Evolutionary conservation across 2,113 vertebrate genomes (phyloP).

Genomic region (Stigmatopora argus): DNA sequence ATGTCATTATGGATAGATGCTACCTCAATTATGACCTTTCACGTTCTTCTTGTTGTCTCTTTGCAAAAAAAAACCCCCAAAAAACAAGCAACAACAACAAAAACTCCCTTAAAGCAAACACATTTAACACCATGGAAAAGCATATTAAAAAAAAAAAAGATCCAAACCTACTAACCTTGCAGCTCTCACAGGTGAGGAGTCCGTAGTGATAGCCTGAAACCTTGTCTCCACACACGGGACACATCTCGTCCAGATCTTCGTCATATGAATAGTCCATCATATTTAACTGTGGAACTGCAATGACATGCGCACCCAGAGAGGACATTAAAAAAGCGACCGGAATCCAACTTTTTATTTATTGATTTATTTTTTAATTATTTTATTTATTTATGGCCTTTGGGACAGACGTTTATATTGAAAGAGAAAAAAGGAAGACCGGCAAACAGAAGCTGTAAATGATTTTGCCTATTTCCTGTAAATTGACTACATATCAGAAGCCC

Average conservation of each 20-base stretch:
- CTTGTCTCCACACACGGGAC: constrained; percentile 97
- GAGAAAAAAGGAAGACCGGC: not conserved
- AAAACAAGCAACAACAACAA: not conserved
- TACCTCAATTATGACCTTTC: not conserved
- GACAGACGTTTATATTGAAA: not conserved
- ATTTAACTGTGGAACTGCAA: constrained; percentile 90
- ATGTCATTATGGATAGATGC: not conserved
- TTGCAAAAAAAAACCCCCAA: not conserved
- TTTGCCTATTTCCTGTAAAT: not conserved
- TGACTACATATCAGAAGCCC: constrained; percentile 2
- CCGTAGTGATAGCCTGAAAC: constrained; percentile 98
- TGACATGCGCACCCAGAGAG: constrained; percentile 26
- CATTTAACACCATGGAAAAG: not conserved
- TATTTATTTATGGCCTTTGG: not conserved
- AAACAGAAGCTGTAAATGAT: not conserved
- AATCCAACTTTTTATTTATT: no score
- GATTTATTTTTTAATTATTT: no score
- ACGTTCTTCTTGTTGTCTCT: not conserved
- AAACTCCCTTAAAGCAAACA: not conserved
- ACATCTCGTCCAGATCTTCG: constrained; percentile 96
- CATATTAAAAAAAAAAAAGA: no score
- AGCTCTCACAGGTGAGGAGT: constrained; percentile 97
- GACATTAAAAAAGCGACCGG: constrained; percentile 25
- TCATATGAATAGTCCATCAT: constrained; percentile 99
- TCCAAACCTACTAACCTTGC: constrained; percentile 81